Conservation (phyloP, 2,797 vertebrate species). For the Brachyalestes nurse region DNA sequence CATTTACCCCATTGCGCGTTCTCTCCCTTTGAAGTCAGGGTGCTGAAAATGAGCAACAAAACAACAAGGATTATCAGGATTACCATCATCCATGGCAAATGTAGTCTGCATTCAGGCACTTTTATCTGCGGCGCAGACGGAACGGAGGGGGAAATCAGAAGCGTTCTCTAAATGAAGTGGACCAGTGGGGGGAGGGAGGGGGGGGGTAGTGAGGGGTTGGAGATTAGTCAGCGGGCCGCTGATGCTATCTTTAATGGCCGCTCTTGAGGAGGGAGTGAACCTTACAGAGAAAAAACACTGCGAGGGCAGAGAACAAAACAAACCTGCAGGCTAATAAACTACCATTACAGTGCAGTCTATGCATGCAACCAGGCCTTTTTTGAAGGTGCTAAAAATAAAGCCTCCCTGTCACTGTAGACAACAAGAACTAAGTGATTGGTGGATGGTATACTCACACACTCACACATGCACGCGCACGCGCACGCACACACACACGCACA, state of each 20-base stretch:
- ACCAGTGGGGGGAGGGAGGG: background rate
- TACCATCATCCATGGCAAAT: conserved; percentile 45
- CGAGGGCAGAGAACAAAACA: conserved; percentile 18
- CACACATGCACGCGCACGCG: background rate
- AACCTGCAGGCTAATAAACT: conserved; percentile 40
- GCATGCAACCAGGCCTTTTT: conserved; percentile 11
- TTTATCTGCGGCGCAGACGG: conserved; percentile 26
- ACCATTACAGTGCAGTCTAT: conserved; percentile 32
- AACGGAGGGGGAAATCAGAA: conserved; percentile 37
- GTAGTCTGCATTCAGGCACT: conserved; percentile 34
- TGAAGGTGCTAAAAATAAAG: conserved; percentile 44
- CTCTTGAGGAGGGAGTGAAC: conserved; percentile 35
- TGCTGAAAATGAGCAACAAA: conserved; percentile 36
- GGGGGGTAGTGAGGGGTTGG: background rate
- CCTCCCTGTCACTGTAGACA: conserved; percentile 3
- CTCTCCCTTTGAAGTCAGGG: conserved; percentile 42
- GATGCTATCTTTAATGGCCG: conserved; percentile 42
- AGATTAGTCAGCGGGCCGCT: conserved; percentile 40
- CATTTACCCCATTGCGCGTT: conserved; percentile 29
- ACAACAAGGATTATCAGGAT: conserved; percentile 51
- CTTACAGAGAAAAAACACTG: conserved; percentile 33
- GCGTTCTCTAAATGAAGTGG: conserved; percentile 39
- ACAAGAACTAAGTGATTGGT: conserved; percentile 25
- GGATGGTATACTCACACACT: background rate
- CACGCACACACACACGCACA: conserved; percentile 1